A percentile compares a stretch with the other conserved stretches of the same genome.
phyloP scores from a whole-genome alignment of 2,797 vertebrate genomes.

The Phoeniculus purpureus region DNA sequence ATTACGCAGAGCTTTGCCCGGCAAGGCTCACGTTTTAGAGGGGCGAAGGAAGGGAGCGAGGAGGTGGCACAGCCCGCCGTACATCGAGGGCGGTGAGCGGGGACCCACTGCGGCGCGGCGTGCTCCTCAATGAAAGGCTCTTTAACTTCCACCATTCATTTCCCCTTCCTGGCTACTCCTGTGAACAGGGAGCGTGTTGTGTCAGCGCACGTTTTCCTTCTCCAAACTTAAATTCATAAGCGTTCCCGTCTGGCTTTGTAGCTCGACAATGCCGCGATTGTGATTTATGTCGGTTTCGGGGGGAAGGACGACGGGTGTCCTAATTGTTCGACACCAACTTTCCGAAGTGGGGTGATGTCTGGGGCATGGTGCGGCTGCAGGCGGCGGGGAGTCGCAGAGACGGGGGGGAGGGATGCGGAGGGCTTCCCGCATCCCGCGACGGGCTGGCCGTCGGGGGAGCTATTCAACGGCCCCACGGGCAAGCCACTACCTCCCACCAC shows the following conservation, averaged over 20 bases:
- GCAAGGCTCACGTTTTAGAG: neutral
- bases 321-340: constrained; percentile 32
- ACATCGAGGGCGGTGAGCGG: constrained; percentile 10
- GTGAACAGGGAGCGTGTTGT: constrained; percentile 59
- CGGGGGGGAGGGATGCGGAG: neutral
- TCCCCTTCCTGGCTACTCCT: constrained; percentile 65
- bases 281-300: constrained; percentile 39
- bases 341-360: constrained; percentile 38
- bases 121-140: constrained; percentile 52
- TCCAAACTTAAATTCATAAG: constrained; percentile 58
- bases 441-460: neutral
- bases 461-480: neutral
- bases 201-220: constrained; percentile 51
- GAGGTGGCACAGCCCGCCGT: neutral
- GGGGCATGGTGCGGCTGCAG: neutral
- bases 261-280: constrained; percentile 42
- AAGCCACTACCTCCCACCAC: neutral
- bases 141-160: constrained; percentile 67
- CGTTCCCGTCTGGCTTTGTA: constrained; percentile 43
- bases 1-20: neutral
- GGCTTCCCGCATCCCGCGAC: neutral
- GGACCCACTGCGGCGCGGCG: constrained; percentile 34
- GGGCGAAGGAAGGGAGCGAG: neutral
- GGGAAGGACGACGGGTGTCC: constrained; percentile 1
- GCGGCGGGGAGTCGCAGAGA: neutral